Evolutionary conservation across 2,113 vertebrate species (phyloP), one percentile per base, ranked within the genome.

Genomic region (Forbesichthys papilliferus): DNA sequence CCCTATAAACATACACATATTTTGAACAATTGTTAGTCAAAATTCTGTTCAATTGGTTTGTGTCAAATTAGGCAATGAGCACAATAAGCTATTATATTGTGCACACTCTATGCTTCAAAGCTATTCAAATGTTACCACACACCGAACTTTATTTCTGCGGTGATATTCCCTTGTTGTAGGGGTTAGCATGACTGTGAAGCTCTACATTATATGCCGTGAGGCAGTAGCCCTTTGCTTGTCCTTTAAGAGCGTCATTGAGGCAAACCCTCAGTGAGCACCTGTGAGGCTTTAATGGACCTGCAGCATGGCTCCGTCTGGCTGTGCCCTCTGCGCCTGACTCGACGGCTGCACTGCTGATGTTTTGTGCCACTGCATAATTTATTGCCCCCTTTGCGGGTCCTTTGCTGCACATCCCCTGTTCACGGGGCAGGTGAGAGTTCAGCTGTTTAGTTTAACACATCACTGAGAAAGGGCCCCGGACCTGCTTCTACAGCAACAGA

Each of bases 361-460:
- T 90, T 88, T 84, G 78, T 75, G 84, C 81, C 85, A 60, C 86
- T 88, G 82, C 82, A 87, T 90, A 82, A 90, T 90, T 87, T 84
- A 89, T 87, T 80, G 81, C 73, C 73, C 71, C 79, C 77, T 75
- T 85, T 81, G 75, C 72, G 36, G 73, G 80, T 80, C 73, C 60
- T 20, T 80, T 76, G 71, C 52, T 80, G 83, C 73, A 73, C 78
- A 66, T 82, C 84, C 75, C 66, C 20, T 77, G 67, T 78, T 83
- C 16, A 20, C 27, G 73, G 84, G 77, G 81, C 76, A 86, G 89
- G 90, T 87, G 84, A 84, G 84, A 89, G 88, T 91, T 89, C 88
- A 91, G 86, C 86, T 86, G 86, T 84, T 84, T 74, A 76, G 72
- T 86, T 87, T 84, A 88, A 75, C 83, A 88, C 84, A 82, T 88